phyloP scores from a whole-genome alignment of 2,797 vertebrate species.

The Euphonia xanthogaster region DNA sequence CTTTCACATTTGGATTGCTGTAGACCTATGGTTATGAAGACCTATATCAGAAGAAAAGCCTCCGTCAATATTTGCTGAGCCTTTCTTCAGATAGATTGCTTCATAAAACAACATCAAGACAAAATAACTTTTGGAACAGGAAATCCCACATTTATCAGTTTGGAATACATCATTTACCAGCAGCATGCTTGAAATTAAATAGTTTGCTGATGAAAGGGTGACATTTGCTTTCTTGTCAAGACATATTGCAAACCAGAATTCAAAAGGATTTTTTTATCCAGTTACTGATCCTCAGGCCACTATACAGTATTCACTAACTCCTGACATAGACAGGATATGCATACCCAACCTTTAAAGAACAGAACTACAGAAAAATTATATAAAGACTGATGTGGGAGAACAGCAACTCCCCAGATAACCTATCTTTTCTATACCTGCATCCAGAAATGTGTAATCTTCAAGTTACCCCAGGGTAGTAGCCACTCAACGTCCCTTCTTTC shows the following conservation, averaged over 20 bases:
- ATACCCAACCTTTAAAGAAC: neutral
- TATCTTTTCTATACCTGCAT: neutral
- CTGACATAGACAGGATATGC: neutral
- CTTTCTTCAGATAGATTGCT: neutral
- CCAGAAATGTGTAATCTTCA: neutral
- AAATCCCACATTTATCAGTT: neutral
- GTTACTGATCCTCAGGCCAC: neutral
- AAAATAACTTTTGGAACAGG: neutral
- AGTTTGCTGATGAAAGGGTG: neutral
- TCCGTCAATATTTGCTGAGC: neutral
- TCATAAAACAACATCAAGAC: neutral
- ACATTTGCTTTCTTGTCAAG: neutral
- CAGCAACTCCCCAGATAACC: neutral
- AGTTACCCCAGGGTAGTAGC: neutral
- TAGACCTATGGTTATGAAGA: neutral
- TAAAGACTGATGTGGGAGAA: neutral
- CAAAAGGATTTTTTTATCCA: neutral
- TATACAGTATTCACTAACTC: neutral
- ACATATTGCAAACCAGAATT: neutral
- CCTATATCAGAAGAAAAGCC: neutral
- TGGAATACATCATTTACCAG: neutral
- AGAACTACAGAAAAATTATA: neutral
- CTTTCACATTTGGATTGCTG: neutral
- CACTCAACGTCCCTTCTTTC: neutral
- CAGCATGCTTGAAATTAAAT: neutral